Evolutionary conservation across 2,888 invertebrate species (phyloP).

Genomic region (Tetranychus piercei): DNA sequence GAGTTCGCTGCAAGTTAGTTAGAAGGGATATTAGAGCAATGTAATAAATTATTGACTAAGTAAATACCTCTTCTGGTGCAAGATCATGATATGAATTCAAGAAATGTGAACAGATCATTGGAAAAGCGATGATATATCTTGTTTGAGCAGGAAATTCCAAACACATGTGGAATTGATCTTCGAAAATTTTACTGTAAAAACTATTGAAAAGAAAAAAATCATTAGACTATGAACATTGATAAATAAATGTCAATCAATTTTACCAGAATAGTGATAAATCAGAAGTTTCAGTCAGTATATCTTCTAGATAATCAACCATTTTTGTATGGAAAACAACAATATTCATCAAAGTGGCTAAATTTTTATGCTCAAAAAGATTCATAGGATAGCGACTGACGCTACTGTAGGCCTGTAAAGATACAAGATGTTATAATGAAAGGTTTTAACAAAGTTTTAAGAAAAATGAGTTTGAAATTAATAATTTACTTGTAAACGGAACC

Average conservation of each 20-base stretch:
- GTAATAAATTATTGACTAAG: not conserved
- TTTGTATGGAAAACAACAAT: conserved; percentile 89
- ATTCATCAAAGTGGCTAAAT: conserved; percentile 76
- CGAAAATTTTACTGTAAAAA: conserved; percentile 88
- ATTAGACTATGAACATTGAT: conserved; percentile 21
- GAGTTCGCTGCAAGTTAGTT: conserved; percentile 46
- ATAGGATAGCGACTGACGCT: conserved; percentile 61
- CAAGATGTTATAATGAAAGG: conserved; percentile 13
- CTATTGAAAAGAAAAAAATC: conserved; percentile 29
- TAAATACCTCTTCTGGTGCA: conserved; percentile 69
- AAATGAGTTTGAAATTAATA: conserved; percentile 1
- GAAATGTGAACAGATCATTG: conserved; percentile 90
- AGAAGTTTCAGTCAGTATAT: conserved; percentile 85
- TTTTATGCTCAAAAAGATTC: conserved; percentile 57
- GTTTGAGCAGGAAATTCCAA: conserved; percentile 96
- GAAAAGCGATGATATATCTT: conserved; percentile 91
- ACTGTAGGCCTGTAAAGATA: conserved; percentile 47
- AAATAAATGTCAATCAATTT: conserved; percentile 22
- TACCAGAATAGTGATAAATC: conserved; percentile 88
- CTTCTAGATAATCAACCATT: conserved; percentile 93
- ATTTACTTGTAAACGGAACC: conserved; percentile 70
- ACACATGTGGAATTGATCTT: conserved; percentile 96
- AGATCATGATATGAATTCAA: conserved; percentile 92
- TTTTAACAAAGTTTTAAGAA: not conserved
- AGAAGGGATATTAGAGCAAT: not conserved